Evolutionary conservation across 1,140 invertebrate genomes (phyloP).

Genomic region (Drepana arcuata): DNA sequence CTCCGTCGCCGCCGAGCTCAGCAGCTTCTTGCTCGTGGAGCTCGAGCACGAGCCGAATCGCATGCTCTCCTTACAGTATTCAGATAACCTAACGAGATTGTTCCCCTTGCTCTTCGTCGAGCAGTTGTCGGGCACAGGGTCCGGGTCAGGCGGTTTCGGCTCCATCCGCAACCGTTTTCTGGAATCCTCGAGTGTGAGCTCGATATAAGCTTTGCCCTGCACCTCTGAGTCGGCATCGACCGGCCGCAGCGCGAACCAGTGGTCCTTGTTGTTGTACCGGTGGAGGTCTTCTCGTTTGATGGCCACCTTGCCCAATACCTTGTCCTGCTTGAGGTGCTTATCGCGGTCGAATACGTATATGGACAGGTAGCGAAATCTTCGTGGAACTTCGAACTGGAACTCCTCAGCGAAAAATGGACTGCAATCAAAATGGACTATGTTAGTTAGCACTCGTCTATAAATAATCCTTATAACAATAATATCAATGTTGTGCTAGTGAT

Average conservation of each 20-base stretch:
- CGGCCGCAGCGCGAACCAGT: conserved; percentile 90
- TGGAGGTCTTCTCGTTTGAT: conserved; percentile 89
- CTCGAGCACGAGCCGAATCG: conserved; percentile 65
- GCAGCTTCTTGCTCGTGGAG: conserved; percentile 60
- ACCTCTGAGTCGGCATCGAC: conserved; percentile 92
- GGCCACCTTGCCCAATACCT: conserved; percentile 90
- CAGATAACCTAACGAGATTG: conserved; percentile 54
- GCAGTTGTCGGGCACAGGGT: conserved; percentile 37
- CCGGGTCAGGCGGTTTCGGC: conserved; percentile 52
- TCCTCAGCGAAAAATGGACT: conserved; percentile 95
- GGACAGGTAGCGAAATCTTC: conserved; percentile 89
- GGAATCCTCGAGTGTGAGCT: conserved; percentile 71
- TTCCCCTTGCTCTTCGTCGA: conserved; percentile 50
- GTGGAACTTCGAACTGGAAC: conserved; percentile 92
- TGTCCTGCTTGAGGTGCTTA: conserved; percentile 86
- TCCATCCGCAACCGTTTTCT: conserved; percentile 55
- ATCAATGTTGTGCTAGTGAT: not conserved
- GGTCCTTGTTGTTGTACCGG: conserved; percentile 90
- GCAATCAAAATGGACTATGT: conserved; percentile 30
- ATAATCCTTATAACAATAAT: conserved; percentile 2
- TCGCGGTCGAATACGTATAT: conserved; percentile 91
- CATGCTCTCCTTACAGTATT: conserved; percentile 63
- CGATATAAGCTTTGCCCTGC: conserved; percentile 86
- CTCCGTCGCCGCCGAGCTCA: conserved; percentile 46
- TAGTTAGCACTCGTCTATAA: conserved; percentile 1